Evolutionary conservation across 2,113 vertebrate species (phyloP).

Genomic region (Oophaga pumilio): DNA sequence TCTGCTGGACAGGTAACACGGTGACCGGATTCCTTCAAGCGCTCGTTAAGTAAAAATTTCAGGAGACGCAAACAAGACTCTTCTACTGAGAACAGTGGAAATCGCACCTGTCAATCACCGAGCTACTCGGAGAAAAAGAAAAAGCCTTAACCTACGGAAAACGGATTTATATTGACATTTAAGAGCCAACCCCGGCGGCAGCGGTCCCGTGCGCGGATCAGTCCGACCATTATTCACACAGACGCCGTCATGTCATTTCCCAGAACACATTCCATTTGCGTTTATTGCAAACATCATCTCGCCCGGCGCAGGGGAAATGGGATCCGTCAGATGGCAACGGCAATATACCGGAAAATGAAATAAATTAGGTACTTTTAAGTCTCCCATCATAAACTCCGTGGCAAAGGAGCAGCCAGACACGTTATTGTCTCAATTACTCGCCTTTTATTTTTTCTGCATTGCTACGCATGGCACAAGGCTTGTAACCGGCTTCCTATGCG

Average conservation of each 20-base stretch:
- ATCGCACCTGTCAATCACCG: background rate
- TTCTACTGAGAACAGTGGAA: background rate
- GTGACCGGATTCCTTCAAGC: background rate
- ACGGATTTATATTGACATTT: background rate
- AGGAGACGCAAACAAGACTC: background rate
- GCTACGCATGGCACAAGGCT: background rate
- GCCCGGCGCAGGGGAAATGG: constrained; percentile 3
- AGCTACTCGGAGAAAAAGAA: background rate
- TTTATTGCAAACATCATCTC: constrained; percentile 43
- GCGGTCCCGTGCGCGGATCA: background rate
- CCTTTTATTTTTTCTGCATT: background rate
- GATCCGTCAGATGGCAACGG: constrained; percentile 23
- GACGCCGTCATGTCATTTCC: constrained; percentile 14
- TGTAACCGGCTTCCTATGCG: background rate
- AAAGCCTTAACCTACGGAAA: background rate
- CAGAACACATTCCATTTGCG: constrained; percentile 33
- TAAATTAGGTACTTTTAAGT: constrained; percentile 29
- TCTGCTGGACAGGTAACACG: background rate
- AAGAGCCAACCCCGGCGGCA: background rate
- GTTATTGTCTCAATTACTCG: background rate
- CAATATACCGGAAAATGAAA: constrained; percentile 7
- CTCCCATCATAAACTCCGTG: background rate
- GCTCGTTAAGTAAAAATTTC: background rate
- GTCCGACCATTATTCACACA: background rate
- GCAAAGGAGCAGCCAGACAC: background rate